Conservation (phyloP, 2,797 vertebrate species). For the Numenius phaeopus region DNA sequence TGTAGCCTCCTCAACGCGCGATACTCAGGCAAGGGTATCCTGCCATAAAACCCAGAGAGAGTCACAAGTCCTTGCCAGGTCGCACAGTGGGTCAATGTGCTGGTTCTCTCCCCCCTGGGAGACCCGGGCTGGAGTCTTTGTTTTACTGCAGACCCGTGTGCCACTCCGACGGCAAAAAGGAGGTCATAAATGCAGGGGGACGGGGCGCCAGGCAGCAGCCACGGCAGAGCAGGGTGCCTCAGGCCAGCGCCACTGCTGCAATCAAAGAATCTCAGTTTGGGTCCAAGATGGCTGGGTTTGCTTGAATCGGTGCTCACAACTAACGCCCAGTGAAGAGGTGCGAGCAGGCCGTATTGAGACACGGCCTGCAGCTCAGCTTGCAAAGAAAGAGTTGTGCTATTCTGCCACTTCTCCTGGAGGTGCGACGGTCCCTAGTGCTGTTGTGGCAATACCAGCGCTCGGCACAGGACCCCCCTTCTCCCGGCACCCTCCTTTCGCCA, state of each 20-base stretch:
- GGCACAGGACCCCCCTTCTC: neutral
- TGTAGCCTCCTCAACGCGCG: neutral
- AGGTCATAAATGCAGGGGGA: neutral
- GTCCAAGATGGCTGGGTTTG: fast-evolving
- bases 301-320: neutral
- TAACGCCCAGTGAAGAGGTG: neutral
- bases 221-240: neutral
- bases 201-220: neutral
- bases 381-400: neutral
- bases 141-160: neutral
- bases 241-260: neutral
- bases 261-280: neutral
- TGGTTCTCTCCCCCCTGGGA: neutral
- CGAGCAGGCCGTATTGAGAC: fast-evolving
- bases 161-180: neutral
- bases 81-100: neutral
- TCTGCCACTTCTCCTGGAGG: neutral
- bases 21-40: neutral
- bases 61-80: neutral
- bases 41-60: neutral
- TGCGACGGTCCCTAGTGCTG: neutral
- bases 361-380: neutral
- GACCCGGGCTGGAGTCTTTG: neutral
- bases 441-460: fast-evolving
- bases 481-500: neutral